phyloP scores from a whole-genome alignment of 2,797 vertebrate species.

The Chrysocyon brachyurus region DNA sequence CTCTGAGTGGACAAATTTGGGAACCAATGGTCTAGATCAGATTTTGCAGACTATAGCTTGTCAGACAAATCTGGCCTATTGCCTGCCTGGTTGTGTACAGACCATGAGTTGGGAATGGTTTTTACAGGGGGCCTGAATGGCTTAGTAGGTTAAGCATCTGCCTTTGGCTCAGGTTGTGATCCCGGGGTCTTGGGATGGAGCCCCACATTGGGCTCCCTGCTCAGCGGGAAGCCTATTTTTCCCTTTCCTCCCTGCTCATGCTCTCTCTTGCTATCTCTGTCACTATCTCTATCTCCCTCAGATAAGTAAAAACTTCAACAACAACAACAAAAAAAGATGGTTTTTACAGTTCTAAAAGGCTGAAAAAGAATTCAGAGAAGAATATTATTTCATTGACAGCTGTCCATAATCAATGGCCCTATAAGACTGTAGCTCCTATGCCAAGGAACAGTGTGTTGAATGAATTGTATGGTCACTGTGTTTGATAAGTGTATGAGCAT shows the following conservation, averaged over 20 bases:
- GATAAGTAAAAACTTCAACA: too few relatives aligned
- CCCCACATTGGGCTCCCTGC: too few relatives aligned
- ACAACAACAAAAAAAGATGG: background rate
- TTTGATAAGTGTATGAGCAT: slow-evolving; percentile 17
- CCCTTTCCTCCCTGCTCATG: too few relatives aligned
- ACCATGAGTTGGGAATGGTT: background rate
- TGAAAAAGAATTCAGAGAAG: background rate
- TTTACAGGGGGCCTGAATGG: background rate
- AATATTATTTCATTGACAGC: background rate
- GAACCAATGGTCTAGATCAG: background rate
- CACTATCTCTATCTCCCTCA: too few relatives aligned
- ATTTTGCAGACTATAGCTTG: background rate
- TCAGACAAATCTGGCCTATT: background rate
- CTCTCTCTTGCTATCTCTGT: too few relatives aligned
- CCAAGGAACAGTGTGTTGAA: background rate
- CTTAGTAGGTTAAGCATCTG: too few relatives aligned
- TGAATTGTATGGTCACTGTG: background rate
- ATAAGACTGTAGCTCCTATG: slow-evolving; percentile 1
- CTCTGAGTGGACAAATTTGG: background rate
- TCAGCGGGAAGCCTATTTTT: too few relatives aligned
- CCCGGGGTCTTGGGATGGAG: too few relatives aligned
- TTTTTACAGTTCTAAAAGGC: slow-evolving; percentile 12
- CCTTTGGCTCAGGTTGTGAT: too few relatives aligned
- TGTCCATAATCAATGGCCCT: background rate
- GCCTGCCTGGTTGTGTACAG: background rate